phyloP scores from a whole-genome alignment of 1,140 invertebrate species.

The Xylocopa sonorina region DNA sequence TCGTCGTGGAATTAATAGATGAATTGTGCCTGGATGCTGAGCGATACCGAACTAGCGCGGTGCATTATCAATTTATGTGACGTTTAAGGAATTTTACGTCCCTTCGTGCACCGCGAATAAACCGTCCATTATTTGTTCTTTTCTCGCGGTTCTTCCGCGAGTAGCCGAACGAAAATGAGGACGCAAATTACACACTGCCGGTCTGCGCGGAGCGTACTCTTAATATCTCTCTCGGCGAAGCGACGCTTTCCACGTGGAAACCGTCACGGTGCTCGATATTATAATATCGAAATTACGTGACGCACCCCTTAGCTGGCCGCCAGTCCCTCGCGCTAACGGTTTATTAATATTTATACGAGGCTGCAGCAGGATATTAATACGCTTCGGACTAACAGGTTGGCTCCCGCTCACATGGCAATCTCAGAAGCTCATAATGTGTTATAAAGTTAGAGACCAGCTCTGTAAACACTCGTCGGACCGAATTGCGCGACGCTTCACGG shows the following conservation, averaged over 20 bases:
- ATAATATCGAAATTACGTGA: constrained; percentile 26
- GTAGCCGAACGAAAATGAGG: not conserved
- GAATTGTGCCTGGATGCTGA: not conserved
- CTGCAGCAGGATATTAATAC: constrained; percentile 44
- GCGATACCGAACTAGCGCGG: not conserved
- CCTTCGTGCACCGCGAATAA: too few species aligned
- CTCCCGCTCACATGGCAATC: constrained; percentile 34
- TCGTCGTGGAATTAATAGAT: constrained; percentile 25
- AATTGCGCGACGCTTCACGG: not conserved
- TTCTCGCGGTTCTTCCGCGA: too few species aligned
- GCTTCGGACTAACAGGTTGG: constrained; percentile 45
- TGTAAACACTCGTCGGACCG: constrained; percentile 37
- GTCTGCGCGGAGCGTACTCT: not conserved
- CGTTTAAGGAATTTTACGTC: too few species aligned
- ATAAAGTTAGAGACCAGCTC: constrained; percentile 38
- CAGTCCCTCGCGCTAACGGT: constrained; percentile 3
- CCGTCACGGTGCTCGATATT: not conserved
- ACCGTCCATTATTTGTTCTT: too few species aligned
- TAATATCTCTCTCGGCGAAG: not conserved
- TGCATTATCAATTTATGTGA: too few species aligned
- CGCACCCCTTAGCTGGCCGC: not conserved
- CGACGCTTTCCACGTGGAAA: not conserved
- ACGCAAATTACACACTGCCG: not conserved
- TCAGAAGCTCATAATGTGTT: constrained; percentile 34
- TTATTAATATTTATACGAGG: constrained; percentile 47